Evolutionary conservation across 2,113 vertebrate genomes (phyloP), one percentile per base, ranked within the genome.

Genomic region (Rousettus leschenaultii): DNA sequence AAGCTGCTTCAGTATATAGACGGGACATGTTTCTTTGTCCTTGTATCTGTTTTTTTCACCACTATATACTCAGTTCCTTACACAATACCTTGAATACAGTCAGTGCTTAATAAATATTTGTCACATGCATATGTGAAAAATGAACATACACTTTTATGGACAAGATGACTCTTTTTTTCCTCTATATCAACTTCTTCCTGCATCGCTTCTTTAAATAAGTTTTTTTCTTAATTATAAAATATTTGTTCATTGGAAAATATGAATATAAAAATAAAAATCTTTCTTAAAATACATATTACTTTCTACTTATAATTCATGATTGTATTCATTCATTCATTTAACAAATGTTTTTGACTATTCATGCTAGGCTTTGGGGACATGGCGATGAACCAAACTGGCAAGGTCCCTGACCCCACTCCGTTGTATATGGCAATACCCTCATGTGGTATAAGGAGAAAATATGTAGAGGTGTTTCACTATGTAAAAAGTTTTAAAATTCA

Each of bases 141-240:
- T 30, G 12, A 87, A 82, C 21, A 6, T 19, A 91, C 7, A 53
- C 45, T 40, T 94, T 89, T 43, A 89, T 86, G 15, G 10, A n/a
- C 83, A 89, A 86, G 19, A 28, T 71, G 14, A 68, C n/a, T 82
- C 53, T 78, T 63, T 74, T 74, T 19, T 93, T 80, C 24, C 13
- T 77, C 33, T 35, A 93, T 13, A 45, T 83, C 30, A 83, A 83
- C 86, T 75, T 66, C 5, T 66, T 80, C n/a, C 33, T 53, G 38
- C 2, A 8, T 87, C 51, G 83, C 22, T 14, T 89, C 53, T 74
- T 94, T 74, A 83, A 86, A 4, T 55, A 80, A 38, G 11, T 40
- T 91, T 75, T 86, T 83, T 77, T 40, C 84, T 84, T 92, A 33
- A 57, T 92, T 86, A 63, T 35, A 92, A 92, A 91, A 73, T 19